These are phyloP conservation scores for Thymelicus acteon DNA, from an alignment of 2,888 invertebrate genomes.

Conservation along the genomic window DNA sequence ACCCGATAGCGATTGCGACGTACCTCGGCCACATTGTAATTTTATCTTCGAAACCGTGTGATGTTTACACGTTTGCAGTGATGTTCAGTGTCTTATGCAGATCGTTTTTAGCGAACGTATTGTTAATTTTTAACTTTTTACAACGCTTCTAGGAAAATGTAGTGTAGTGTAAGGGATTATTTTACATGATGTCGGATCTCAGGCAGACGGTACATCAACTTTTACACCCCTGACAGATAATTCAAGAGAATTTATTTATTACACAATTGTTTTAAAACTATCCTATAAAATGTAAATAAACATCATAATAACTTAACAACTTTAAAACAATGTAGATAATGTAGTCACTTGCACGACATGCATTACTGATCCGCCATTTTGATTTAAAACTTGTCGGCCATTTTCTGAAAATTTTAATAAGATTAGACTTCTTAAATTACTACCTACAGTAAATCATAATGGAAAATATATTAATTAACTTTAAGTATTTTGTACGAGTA, in stretches of 20 bases:
- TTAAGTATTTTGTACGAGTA: slow-evolving; percentile 10
- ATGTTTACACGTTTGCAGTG: slow-evolving; percentile 73
- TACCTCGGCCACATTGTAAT: slow-evolving; percentile 61
- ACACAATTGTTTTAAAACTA: neutral
- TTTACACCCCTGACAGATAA: slow-evolving; percentile 32
- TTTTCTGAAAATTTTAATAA: slow-evolving; percentile 38
- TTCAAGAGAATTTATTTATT: slow-evolving; percentile 36
- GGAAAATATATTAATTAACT: neutral
- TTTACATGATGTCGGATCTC: slow-evolving; percentile 15
- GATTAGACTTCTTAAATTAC: neutral
- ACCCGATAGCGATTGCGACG: slow-evolving; percentile 48
- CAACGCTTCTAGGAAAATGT: slow-evolving; percentile 46
- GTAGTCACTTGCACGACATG: slow-evolving; percentile 7
- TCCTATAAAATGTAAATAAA: slow-evolving; percentile 23
- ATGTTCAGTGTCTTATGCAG: slow-evolving; percentile 71
- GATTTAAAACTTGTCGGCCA: slow-evolving; percentile 47
- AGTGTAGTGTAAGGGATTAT: slow-evolving; percentile 21
- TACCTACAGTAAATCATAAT: neutral
- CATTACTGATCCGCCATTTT: slow-evolving; percentile 48
- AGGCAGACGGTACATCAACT: slow-evolving; percentile 69
- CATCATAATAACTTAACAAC: slow-evolving; percentile 13
- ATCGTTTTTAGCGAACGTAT: slow-evolving; percentile 66
- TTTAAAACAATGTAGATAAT: slow-evolving; percentile 6
- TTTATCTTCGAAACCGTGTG: slow-evolving; percentile 70
- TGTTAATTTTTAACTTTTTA: slow-evolving; percentile 65